Conservation (phyloP, 2,888 invertebrate species). For the Xanthostigma xanthostigma region DNA sequence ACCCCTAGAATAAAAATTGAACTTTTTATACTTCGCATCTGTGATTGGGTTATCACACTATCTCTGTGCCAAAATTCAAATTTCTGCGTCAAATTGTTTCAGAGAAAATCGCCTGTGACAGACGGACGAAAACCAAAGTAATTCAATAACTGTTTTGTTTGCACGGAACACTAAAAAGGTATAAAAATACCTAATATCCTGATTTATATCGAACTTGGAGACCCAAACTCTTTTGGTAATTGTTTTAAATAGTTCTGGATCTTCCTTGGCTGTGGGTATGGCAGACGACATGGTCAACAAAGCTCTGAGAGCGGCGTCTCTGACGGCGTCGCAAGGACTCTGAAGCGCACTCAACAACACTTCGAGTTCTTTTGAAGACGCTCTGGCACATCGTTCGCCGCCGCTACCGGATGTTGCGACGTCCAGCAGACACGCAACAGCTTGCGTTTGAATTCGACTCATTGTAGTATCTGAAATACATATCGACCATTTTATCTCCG, state of each 20-base stretch:
- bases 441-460: conserved; percentile 61
- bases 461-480: conserved; percentile 35
- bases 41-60: too few species aligned
- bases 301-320: conserved; percentile 69
- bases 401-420: conserved; percentile 63
- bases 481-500: background rate
- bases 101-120: too few species aligned
- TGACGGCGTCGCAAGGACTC: conserved; percentile 50
- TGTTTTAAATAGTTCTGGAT: conserved; percentile 39
- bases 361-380: conserved; percentile 54
- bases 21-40: too few species aligned
- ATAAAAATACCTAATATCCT: conserved; percentile 46
- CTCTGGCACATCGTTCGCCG: conserved; percentile 47
- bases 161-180: background rate
- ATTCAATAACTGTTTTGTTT: too few species aligned
- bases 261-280: conserved; percentile 43
- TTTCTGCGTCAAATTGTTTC: too few species aligned
- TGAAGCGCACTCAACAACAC: conserved; percentile 65
- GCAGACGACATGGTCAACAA: conserved; percentile 45
- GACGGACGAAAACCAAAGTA: too few species aligned
- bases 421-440: conserved; percentile 65
- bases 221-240: conserved; percentile 67
- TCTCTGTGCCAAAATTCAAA: too few species aligned
- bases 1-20: too few species aligned
- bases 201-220: conserved; percentile 63